phyloP scores from a whole-genome alignment of 2,113 vertebrate genomes.

The Callipepla squamata region DNA sequence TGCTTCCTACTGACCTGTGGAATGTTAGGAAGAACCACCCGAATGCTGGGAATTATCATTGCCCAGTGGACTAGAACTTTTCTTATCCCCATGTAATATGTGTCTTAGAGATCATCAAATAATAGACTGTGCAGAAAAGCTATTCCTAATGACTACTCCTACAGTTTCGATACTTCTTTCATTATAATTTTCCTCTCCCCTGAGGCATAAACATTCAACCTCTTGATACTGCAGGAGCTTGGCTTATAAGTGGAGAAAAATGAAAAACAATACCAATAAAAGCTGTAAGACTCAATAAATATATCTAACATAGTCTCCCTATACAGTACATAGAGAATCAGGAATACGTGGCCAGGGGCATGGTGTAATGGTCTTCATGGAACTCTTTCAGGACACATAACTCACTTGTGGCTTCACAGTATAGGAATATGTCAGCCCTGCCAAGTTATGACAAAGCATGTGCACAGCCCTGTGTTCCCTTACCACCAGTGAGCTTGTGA shows the following conservation, averaged over 20 bases:
- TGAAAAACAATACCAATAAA: slow-evolving; percentile 52
- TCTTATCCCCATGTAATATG: background rate
- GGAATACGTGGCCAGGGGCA: background rate
- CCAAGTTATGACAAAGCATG: background rate
- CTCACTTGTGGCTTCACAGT: background rate
- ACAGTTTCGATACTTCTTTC: slow-evolving; percentile 51
- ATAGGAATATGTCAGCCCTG: background rate
- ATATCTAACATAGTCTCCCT: background rate
- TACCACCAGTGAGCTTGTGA: background rate
- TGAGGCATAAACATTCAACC: slow-evolving; percentile 60
- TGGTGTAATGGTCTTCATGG: background rate
- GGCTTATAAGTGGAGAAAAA: slow-evolving; percentile 45
- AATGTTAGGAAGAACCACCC: background rate
- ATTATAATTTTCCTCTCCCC: slow-evolving; percentile 50
- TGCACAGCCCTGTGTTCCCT: background rate
- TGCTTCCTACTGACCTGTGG: background rate
- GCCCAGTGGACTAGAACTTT: background rate
- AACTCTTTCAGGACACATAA: background rate
- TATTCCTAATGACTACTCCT: slow-evolving; percentile 37
- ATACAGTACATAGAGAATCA: background rate
- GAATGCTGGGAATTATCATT: background rate
- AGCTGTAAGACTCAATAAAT: slow-evolving; percentile 42
- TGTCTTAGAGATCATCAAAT: slow-evolving; percentile 10
- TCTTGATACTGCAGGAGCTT: slow-evolving; percentile 7
- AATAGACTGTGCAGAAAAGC: slow-evolving; percentile 11